Evolutionary conservation across 2,888 invertebrate species (phyloP), one percentile per base, ranked within the genome.

Genomic region (Noctua janthe): DNA sequence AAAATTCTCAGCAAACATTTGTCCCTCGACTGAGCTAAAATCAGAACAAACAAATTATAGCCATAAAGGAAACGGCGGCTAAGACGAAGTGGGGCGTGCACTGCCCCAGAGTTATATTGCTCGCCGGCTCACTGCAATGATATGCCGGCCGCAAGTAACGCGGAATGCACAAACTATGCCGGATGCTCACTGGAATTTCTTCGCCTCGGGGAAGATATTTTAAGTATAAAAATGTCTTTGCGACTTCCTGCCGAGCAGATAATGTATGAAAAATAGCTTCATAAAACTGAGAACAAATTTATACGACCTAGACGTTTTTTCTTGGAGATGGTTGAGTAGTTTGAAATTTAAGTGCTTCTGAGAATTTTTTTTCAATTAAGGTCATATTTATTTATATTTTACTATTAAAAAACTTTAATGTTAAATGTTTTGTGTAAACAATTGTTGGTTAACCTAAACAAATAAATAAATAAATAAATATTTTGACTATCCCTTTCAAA

Each of bases 111-210:
- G 81, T 85, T 87, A 90, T 90, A 90, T 89, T 87, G 83, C 89
- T 84, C 74, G 78, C 80, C 67, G 74, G 74, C 80, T 81, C 83
- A 86, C 86, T 87, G 90, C 91, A 89, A 91, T 90, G 92, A 92
- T 91, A 91, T 90, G 93, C 92, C 90, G 91, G 90, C 92, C 92
- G 90, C 92, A 91, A 90, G 90, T 90, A 88, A 87, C 89, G 88
- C 86, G 93, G 93, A 92, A 94, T 94, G 91, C 91, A 91, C 91
- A 88, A 92, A 92, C 93, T 93, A 93, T 93, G 92, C 91, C 89
- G 91, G 93, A 92, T 91, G 92, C 89, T 91, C 86, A 71, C 71
- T 51, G 90, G 92, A 92, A 93, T 94, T 90, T 92, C 92, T 90
- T 90, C 91, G 91, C 90, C 90, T 89, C 83, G 78, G 81, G 85